Evolutionary conservation across 1,140 invertebrate genomes (phyloP), one percentile per base, ranked within the genome.

Genomic region (Vanessa atalanta): DNA sequence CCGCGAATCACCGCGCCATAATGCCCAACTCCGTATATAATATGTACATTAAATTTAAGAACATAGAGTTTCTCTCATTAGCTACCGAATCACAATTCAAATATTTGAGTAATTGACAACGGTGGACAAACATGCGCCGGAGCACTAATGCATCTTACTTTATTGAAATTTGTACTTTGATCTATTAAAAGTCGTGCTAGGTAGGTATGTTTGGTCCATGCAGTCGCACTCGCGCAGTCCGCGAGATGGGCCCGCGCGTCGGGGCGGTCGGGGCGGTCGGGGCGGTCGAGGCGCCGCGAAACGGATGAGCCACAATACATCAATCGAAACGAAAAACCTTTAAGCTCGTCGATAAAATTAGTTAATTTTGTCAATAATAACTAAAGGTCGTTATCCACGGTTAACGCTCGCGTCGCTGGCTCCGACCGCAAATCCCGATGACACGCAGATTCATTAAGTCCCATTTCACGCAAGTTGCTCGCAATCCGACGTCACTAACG

Each of bases 51-150:
- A 89, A 82, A 88, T 90, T 91, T 88, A 90, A 89, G 89, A 92
- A 87, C 89, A 91, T 91, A 90, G 88, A 79, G 85, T 90, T 89
- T 92, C 89, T 92, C 89, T 91, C 90, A 90, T 91, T 93, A 93
- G 90, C 91, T 93, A 93, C 89, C 91, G 85, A 91, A 93, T 93
- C 91, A 93, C 91, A 93, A 91, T 91, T 92, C 87, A 91, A 87
- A 88, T 91, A 88, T 91, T 89, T 88, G 87, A 91, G 88, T 93
- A 92, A 93, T 93, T 93, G 90, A 93, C 91, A 91, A 93, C 89
- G 88, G 88, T 91, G 91, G 90, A 93, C 91, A 89, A 89, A 89
- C 88, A 90, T 88, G 89, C 88, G 88, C 85, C 87, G 87, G 84
- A 89, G 88, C 88, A 89, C 88, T 85, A 86, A 87, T 88, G 87